Conservation (phyloP, 2,888 invertebrate species). For the Mythimna pallens region DNA sequence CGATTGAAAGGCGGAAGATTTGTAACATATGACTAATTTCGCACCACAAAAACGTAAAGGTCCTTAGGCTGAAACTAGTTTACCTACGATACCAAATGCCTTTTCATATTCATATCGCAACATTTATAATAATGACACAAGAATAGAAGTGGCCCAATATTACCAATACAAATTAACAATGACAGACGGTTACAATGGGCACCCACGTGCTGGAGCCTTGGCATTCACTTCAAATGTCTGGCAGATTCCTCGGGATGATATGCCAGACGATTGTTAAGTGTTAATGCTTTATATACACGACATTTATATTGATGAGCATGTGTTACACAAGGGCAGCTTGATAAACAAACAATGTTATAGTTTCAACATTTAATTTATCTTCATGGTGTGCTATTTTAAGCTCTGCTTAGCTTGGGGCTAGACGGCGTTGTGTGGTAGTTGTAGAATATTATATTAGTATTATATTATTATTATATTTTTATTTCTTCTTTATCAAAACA, state of each 20-base stretch:
- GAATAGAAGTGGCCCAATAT: conserved; percentile 75
- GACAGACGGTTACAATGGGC: conserved; percentile 80
- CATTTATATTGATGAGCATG: conserved; percentile 77
- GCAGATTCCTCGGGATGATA: conserved; percentile 86
- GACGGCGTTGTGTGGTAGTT: no score
- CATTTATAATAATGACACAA: conserved; percentile 74
- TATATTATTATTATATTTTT: no score
- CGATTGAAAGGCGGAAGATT: conserved; percentile 54
- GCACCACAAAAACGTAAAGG: conserved; percentile 58
- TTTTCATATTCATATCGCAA: conserved; percentile 60
- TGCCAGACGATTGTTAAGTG: conserved; percentile 79
- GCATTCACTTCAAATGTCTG: conserved; percentile 85
- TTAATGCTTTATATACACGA: conserved; percentile 75
- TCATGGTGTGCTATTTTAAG: not conserved
- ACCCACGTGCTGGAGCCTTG: conserved; percentile 85
- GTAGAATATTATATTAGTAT: no score
- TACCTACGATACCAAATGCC: conserved; percentile 55
- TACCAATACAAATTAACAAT: conserved; percentile 83
- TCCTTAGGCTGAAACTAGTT: conserved; percentile 56
- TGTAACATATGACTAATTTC: conserved; percentile 47
- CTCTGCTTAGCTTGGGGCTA: no score
- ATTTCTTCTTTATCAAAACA: not conserved
- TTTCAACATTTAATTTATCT: conserved; percentile 34
- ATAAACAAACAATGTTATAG: conserved; percentile 28
- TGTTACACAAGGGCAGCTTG: conserved; percentile 54